Base-by-base conservation (phyloP, 2,888 invertebrate species). In the Meghimatium bilineatum region DNA sequence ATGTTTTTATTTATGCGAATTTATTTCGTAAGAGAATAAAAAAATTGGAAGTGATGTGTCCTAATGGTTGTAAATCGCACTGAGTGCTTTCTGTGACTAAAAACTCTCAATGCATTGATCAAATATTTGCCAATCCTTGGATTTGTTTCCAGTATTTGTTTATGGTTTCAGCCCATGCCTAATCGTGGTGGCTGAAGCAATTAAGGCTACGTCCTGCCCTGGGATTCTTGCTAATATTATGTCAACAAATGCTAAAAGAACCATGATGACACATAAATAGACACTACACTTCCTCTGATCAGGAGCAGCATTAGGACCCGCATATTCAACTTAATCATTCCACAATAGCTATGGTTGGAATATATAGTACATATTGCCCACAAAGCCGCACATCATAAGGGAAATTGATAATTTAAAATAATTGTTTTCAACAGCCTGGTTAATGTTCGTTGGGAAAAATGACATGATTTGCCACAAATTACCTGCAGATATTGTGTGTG, bases 51-150 rank as follows among this genome's bases (percentile, higher is more conserved):
- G 14, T 26, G 78, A 6, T 49, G 8, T 10, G 8, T 36, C 44
- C 17, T 78, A 78, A 78, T 78, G 78, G 78, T 29, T 34, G 67
- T 44, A 78, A 78, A 67, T 78, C 49, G 78, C 67, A 66, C 66
- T 49, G 67, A 78, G 78, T 67, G 78, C 78, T 78, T 66, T 78
- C 52, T 71, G 71, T 71, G 69, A 52, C 69, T 60, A 26, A 36
- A 71, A 60, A 69, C 38, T 60, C 71, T 56, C 36, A 1, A 29
- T 36, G 52, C 71, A 71, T 2, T 17, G 34, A 36, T 32, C 71
- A 80, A 80, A 80, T 80, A 80, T 80, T 80, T 80, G 80, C 80
- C 71, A 71, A 36, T 80, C 32, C 71, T 80, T 49, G 67, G 32
- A 49, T 67, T 63, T 75, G 36, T 82, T 75, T 44, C 75, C n/a